Evolutionary conservation across 2,113 vertebrate species (phyloP).

Genomic region (Leptosomus discolor): DNA sequence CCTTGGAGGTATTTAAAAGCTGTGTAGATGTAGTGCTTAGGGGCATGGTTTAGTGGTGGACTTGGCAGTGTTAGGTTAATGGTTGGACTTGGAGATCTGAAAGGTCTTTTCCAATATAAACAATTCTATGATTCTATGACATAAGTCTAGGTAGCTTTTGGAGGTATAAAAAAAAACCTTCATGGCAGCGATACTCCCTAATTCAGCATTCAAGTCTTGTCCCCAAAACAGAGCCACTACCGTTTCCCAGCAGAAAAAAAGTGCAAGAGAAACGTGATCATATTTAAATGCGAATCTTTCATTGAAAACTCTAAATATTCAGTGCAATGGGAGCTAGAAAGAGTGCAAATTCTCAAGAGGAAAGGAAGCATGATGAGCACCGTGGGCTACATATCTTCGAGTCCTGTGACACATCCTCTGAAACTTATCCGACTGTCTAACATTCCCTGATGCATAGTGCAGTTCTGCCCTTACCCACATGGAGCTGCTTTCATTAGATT

Average conservation of each 20-base stretch:
- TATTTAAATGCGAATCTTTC: background rate
- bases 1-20: background rate
- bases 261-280: rapidly evolving
- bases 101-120: background rate
- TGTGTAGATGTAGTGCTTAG: background rate
- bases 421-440: background rate
- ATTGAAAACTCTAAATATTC: background rate
- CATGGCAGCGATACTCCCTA: background rate
- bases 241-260: background rate
- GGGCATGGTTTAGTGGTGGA: background rate
- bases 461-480: background rate
- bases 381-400: background rate
- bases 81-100: background rate
- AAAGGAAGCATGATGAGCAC: background rate
- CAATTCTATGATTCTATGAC: background rate
- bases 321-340: background rate
- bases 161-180: background rate
- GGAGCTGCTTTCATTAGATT: background rate
- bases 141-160: background rate
- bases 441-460: background rate
- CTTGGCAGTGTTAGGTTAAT: background rate
- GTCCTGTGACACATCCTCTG: background rate
- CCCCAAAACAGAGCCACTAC: background rate
- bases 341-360: background rate
- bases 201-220: background rate